Base-by-base conservation (phyloP, 2,113 vertebrate genomes). In the Excalfactoria chinensis region DNA sequence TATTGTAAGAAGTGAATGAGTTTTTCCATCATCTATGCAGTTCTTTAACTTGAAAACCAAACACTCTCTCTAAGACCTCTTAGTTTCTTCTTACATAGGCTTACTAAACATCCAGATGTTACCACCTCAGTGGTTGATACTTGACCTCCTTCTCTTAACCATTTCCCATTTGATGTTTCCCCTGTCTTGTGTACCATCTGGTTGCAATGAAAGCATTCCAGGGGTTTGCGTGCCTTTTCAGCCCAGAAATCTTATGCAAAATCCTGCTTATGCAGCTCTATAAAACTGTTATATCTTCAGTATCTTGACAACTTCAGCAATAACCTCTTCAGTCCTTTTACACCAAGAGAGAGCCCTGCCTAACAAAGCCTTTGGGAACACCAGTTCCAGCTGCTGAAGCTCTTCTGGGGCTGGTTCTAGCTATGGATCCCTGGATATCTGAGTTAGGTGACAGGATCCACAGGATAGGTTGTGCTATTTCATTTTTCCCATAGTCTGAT, bases 181-280 rank as follows among this genome's bases (percentile, higher is more conserved):
- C 0, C 46, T 32, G 1, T 79, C 75, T 69, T 87, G 3, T 55
- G 58, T 70, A 84, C 81, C 86, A 92, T 95, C 84, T 94, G 90
- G 77, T 81, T 87, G 55, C 63, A 92, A 85, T 94, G 89, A 89
- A 88, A 87, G 32, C 77, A 73, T 94, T 94, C 86, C 84, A 79
- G 55, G 10, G 25, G 46, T 62, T 82, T 86, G 40, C 35, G 60
- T 43, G 76, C 34, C 66, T 89, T 70, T 60, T 86, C 46, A 67
- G 75, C 43, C 55, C 78, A 87, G 73, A 88, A 95, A 78, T 75
- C 59, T 70, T 75, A 44, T 5, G 17, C 74, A 44, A 90, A 91
- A 95, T 82, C 30, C 41, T 90, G 70, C 59, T 82, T 85, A 79
- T 76, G 37, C 74, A 85, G 62, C 81, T 92, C 44, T 82, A 9